phyloP scores from a whole-genome alignment of 2,888 invertebrate species.

The Ophioninae sp. region DNA sequence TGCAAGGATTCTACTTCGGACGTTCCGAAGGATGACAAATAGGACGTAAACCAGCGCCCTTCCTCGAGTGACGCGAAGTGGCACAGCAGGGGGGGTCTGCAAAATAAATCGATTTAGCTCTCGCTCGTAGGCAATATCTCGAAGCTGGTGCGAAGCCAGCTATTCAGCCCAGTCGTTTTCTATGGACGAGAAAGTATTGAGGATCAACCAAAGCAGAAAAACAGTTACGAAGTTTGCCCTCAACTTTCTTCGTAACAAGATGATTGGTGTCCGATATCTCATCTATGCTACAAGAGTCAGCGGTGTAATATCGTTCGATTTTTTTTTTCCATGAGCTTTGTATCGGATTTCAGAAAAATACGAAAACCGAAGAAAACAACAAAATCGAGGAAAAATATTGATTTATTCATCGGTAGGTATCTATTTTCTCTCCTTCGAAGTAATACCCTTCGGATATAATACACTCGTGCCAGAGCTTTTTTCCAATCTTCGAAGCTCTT shows the following conservation, averaged over 20 bases:
- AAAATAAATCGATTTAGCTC: slow-evolving; percentile 8
- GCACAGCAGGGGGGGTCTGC: slow-evolving; percentile 10
- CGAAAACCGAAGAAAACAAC: slow-evolving; percentile 1
- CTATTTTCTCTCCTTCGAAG: too few species aligned
- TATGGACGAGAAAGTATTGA: not conserved
- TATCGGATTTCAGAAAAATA: slow-evolving; percentile 21
- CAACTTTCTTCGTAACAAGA: slow-evolving; percentile 8
- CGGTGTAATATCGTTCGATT: not conserved
- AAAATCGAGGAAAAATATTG: too few species aligned
- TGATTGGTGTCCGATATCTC: slow-evolving; percentile 9
- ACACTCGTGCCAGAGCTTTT: too few species aligned
- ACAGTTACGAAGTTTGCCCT: slow-evolving; percentile 30
- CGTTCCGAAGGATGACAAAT: slow-evolving; percentile 61
- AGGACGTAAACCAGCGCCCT: slow-evolving; percentile 47
- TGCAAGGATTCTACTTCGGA: slow-evolving; percentile 60
- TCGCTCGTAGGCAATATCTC: slow-evolving; percentile 5
- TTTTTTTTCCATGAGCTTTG: slow-evolving; percentile 15
- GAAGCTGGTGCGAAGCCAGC: slow-evolving; percentile 18
- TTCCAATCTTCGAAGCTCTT: too few species aligned
- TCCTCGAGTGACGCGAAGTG: slow-evolving; percentile 27
- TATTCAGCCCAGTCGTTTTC: slow-evolving; percentile 13
- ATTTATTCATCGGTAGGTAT: too few species aligned
- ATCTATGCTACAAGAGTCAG: not conserved
- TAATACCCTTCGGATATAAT: too few species aligned
- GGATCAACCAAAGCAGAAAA: not conserved